Conservation (phyloP, 1,140 invertebrate genomes). For the Plectrocnemia conspersa region DNA sequence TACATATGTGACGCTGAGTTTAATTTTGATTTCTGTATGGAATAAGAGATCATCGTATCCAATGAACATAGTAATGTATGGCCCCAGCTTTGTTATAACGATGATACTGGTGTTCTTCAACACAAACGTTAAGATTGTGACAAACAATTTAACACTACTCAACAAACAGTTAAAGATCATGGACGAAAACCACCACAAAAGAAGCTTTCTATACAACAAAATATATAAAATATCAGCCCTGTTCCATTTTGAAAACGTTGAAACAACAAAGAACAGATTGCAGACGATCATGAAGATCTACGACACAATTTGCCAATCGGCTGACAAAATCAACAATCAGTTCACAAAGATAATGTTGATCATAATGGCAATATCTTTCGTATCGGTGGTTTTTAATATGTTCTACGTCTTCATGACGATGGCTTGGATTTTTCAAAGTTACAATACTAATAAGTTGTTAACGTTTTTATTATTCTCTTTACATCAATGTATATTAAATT, state of each 20-base stretch:
- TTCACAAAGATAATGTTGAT: background rate
- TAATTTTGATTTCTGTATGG: background rate
- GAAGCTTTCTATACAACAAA: background rate
- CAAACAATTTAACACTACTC: background rate
- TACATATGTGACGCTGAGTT: background rate
- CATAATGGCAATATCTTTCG: conserved; percentile 8
- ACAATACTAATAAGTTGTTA: no score
- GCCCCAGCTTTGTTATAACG: background rate
- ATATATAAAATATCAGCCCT: background rate
- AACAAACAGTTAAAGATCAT: background rate
- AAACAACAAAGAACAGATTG: background rate
- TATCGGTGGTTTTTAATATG: conserved; percentile 10
- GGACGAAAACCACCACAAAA: background rate
- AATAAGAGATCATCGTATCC: background rate
- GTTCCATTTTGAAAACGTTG: background rate
- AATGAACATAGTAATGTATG: conserved; percentile 2
- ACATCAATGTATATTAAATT: background rate
- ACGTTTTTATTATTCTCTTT: conserved; percentile 9
- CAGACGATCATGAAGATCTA: background rate
- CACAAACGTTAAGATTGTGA: background rate
- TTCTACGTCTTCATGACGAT: conserved; percentile 7
- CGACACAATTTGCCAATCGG: conserved; percentile 1
- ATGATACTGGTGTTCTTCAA: background rate
- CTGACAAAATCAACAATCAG: background rate
- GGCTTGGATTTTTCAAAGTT: background rate